These are phyloP conservation scores for Lordiphosa collinella DNA, from an alignment of 1,140 invertebrate genomes.

Conservation along the genomic window DNA sequence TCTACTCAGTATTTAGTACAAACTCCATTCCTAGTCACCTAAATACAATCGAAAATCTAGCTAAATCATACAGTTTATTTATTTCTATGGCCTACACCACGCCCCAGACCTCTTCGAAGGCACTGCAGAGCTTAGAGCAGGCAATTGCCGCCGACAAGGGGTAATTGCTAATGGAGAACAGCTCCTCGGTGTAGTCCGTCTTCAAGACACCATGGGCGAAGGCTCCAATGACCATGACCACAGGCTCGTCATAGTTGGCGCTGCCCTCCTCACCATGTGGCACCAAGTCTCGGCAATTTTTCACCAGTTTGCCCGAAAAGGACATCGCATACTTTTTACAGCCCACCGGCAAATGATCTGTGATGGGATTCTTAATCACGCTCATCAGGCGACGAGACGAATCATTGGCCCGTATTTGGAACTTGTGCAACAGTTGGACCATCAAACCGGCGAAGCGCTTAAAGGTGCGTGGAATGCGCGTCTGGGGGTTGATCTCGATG, in stretches of 20 bases:
- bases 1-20: too few species aligned
- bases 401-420: constrained; percentile 93
- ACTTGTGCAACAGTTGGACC: constrained; percentile 98
- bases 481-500: constrained; percentile 99
- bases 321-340: constrained; percentile 95
- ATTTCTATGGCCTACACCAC: constrained; percentile 82
- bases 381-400: constrained; percentile 94
- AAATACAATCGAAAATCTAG: too few species aligned
- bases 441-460: constrained; percentile 99
- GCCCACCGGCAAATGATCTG: constrained; percentile 96
- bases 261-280: constrained; percentile 80
- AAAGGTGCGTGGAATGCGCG: constrained; percentile 98
- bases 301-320: constrained; percentile 89
- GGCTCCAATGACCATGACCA: constrained; percentile 96
- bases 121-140: constrained; percentile 97
- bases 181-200: constrained; percentile 94
- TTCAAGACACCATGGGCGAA: constrained; percentile 98
- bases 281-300: constrained; percentile 90
- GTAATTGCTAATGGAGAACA: constrained; percentile 96
- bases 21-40: too few species aligned
- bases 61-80: constrained; percentile 3
- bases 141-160: constrained; percentile 97
- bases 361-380: constrained; percentile 98
- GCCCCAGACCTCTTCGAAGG: constrained; percentile 98
- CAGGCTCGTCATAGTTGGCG: constrained; percentile 85